A percentile compares a stretch with the other conserved stretches of the same genome.
Conservation (phyloP, 2,113 vertebrate genomes). For the Zingel zingel region DNA sequence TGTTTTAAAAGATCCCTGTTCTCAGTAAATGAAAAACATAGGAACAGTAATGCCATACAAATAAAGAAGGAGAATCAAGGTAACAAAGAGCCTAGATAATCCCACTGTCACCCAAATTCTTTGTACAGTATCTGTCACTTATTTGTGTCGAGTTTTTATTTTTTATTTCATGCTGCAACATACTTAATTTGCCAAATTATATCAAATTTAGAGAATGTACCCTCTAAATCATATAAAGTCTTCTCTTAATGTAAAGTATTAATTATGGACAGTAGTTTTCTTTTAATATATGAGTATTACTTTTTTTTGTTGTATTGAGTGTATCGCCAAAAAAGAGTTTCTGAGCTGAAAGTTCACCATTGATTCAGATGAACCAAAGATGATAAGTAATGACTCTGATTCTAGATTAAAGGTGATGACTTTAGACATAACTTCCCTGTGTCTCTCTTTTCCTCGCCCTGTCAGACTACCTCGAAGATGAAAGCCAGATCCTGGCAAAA, state of each 20-base stretch:
- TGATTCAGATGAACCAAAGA: neutral
- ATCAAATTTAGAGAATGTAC: neutral
- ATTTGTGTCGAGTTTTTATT: neutral
- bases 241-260: neutral
- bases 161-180: neutral
- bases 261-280: neutral
- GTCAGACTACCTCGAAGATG: conserved; percentile 70
- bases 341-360: neutral
- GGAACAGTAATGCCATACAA: no score
- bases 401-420: neutral
- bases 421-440: neutral
- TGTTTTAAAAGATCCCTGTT: neutral
- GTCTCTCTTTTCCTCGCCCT: neutral
- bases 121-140: neutral
- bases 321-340: neutral
- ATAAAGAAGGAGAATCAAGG: no score
- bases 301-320: neutral
- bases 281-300: neutral
- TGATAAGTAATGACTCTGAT: neutral
- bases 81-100: neutral
- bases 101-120: neutral
- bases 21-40: neutral
- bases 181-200: neutral
- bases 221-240: neutral
- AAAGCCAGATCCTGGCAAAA: conserved; percentile 49